Evolutionary conservation across 2,888 invertebrate genomes (phyloP), one percentile per base, ranked within the genome.

Genomic region (Drosophila kokeensis): DNA sequence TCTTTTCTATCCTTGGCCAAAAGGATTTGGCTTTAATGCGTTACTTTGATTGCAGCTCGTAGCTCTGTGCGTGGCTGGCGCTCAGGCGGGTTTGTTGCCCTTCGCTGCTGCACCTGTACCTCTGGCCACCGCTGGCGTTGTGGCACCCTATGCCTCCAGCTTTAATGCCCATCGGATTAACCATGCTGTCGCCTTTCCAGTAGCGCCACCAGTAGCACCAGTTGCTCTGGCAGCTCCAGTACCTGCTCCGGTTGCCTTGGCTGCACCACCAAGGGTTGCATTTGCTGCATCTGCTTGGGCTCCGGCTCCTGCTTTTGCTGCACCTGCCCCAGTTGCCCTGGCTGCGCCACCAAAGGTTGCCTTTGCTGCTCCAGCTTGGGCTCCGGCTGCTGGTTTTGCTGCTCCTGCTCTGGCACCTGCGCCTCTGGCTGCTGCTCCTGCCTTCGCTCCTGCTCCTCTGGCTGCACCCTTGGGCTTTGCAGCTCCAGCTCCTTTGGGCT

Each of bases 141-240:
- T 96, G 5, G 95, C 96, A 1, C 96, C 96, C 4, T 96, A 96
- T 83, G 96, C 96, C 61, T 95, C 95, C 82, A 96, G 96, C 18
- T 97, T 96, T 93, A 96, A 96, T 70, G 96, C 96, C 0, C 96
- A 96, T 84, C 94, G 95, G 27, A 94, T 96, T 65, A 96, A 96
- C 93, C 96, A 96, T 84, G 96, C 96, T 0, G 94, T 96, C 5
- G 96, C 96, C 30, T 94, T 95, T 13, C 96, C 96, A 0, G 90
- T 92, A 5, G 90, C 91, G 5, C 77, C 93, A 83, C 71, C 82
- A 11, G 75, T 75, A 15, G 75, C 81, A 11, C 72, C 77, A 13
- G 76, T 78, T 34, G 68, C 79, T 18, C 27, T 70, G 34, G 72
- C 75, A n/a, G 82, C 81, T 34, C 72, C 81, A 4, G 74, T 67